Percentiles rank a stretch among this genome's conserved stretches.
These are phyloP conservation scores for Andricus quercusramuli DNA, from an alignment of 2,888 invertebrate species.

Conservation along the genomic window DNA sequence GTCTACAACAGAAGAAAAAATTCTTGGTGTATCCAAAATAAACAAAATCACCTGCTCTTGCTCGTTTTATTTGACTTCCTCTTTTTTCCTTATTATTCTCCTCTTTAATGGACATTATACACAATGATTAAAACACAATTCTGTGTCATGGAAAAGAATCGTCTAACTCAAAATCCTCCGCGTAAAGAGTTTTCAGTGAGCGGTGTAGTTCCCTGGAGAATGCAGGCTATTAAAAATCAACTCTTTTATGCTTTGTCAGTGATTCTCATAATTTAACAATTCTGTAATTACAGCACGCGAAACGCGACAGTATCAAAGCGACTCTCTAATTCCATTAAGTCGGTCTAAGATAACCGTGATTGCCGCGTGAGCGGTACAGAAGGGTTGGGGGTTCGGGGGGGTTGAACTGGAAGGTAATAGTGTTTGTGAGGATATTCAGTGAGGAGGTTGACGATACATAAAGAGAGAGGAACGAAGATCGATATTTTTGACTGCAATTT, in stretches of 20 bases:
- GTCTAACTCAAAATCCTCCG: neutral
- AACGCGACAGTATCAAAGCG: constrained; percentile 58
- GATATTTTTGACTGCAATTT: constrained; percentile 74
- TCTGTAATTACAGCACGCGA: constrained; percentile 35
- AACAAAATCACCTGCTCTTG: too few species aligned
- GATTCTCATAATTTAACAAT: constrained; percentile 41
- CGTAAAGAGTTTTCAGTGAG: neutral
- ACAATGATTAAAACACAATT: neutral
- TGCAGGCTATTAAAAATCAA: constrained; percentile 25
- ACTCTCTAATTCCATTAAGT: constrained; percentile 65
- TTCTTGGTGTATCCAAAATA: too few species aligned
- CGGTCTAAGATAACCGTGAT: constrained; percentile 64
- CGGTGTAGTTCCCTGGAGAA: constrained; percentile 20
- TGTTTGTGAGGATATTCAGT: neutral
- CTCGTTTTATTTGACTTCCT: too few species aligned
- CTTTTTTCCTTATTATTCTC: neutral
- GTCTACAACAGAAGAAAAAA: too few species aligned
- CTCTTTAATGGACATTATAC: neutral
- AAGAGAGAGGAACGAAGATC: constrained; percentile 57
- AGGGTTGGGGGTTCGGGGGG: constrained; percentile 34
- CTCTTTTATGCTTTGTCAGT: constrained; percentile 38
- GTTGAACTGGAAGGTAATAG: constrained; percentile 1
- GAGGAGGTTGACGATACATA: neutral
- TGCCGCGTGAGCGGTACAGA: constrained; percentile 52
- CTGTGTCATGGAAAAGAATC: neutral